Evolutionary conservation across 2,888 invertebrate species (phyloP).

Genomic region (Rhopalosiphum nymphaeae): DNA sequence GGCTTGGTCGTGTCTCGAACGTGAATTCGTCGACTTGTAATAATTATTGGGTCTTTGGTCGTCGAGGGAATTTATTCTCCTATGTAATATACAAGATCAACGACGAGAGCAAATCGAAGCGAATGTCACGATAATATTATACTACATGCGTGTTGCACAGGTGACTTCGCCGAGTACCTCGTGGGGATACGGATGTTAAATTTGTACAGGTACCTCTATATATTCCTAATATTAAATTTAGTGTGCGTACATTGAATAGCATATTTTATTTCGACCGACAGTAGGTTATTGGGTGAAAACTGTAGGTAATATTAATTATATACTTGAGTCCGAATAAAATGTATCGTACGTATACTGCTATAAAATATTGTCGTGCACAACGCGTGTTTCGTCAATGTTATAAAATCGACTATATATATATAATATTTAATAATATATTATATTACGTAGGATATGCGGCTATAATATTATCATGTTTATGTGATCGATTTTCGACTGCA

Average conservation of each 20-base stretch:
- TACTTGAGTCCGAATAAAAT: background rate
- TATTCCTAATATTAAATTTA: background rate
- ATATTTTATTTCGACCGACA: background rate
- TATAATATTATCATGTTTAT: background rate
- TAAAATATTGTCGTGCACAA: background rate
- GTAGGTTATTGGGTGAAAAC: background rate
- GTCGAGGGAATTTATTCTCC: background rate
- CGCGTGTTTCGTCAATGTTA: background rate
- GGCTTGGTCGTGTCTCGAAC: background rate
- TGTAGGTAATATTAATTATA: background rate
- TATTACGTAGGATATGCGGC: background rate
- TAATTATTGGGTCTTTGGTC: background rate
- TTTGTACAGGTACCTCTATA: background rate
- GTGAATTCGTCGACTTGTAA: background rate
- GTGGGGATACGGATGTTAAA: background rate
- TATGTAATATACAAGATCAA: background rate
- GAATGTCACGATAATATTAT: background rate
- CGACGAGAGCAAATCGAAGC: background rate
- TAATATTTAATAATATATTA: background rate
- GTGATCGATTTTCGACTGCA: conserved; percentile 13
- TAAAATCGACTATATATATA: background rate
- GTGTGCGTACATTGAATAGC: background rate
- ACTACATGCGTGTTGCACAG: background rate
- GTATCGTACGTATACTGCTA: background rate
- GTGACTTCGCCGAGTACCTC: background rate